These are phyloP conservation scores for Chironex yamaguchii DNA, from an alignment of 30 jellyfish, hydroid and myxozoan species.

Conservation along the genomic window DNA sequence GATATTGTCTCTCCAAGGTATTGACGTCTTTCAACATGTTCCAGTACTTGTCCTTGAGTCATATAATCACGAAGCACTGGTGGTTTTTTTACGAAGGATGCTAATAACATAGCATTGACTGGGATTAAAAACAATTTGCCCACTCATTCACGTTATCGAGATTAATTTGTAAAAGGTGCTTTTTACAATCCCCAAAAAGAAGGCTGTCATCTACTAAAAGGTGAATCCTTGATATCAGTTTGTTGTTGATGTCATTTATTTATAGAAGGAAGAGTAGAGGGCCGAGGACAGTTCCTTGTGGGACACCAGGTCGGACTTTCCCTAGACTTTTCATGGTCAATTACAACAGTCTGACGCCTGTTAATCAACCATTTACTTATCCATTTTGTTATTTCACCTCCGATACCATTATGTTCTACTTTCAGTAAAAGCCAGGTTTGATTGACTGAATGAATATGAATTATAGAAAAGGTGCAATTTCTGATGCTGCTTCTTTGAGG, in stretches of 20 bases:
- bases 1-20: constrained; percentile 53
- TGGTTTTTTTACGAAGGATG: background rate
- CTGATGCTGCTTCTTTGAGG: too few species aligned
- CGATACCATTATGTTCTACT: constrained; percentile 17
- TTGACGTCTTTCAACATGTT: constrained; percentile 37
- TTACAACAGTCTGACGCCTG: constrained; percentile 21
- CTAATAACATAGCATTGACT: constrained; percentile 28
- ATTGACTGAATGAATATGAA: too few species aligned
- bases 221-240: background rate
- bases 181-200: background rate
- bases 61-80: constrained; percentile 36
- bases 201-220: constrained; percentile 2
- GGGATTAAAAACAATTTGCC: background rate
- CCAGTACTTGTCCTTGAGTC: constrained; percentile 33
- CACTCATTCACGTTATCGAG: background rate
- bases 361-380: background rate
- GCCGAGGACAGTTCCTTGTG: background rate
- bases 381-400: background rate
- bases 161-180: background rate
- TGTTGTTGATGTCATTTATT: background rate
- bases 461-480: too few species aligned
- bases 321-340: constrained; percentile 9
- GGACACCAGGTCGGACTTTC: constrained; percentile 1
- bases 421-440: constrained; percentile 1
- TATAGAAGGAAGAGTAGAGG: background rate